Percentiles rank a stretch among this genome's conserved stretches.
Conservation (phyloP, 2,113 vertebrate genomes). For the Ceuthmochares aereus region DNA sequence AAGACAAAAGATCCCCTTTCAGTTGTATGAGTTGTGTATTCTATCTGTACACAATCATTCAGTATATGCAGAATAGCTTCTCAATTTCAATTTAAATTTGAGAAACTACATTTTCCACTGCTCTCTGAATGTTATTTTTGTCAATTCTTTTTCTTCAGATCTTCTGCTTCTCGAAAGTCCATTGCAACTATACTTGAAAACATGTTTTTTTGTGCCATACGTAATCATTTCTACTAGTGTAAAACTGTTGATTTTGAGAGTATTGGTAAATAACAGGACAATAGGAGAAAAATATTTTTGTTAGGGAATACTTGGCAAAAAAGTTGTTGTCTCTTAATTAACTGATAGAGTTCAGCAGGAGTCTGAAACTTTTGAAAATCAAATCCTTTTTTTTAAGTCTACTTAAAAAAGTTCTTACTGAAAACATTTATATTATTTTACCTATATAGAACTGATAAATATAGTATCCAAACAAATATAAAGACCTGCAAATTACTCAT, state of each 20-base stretch:
- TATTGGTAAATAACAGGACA: neutral
- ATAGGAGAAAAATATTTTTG: neutral
- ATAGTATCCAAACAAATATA: neutral
- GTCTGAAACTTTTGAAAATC: neutral
- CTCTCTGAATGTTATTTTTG: neutral
- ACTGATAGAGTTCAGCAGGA: neutral
- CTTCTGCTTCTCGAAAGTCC: neutral
- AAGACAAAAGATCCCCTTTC: neutral
- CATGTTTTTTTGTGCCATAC: neutral
- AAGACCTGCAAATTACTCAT: neutral
- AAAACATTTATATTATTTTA: fast-evolving
- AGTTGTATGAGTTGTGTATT: neutral
- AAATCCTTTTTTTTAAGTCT: neutral
- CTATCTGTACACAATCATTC: neutral
- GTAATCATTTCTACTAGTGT: neutral
- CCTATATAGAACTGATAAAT: neutral
- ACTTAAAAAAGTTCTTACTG: neutral
- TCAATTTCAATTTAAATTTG: neutral
- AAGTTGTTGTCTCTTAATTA: neutral
- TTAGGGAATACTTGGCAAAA: neutral
- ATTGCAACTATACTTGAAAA: neutral
- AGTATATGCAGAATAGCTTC: neutral
- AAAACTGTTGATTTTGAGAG: neutral
- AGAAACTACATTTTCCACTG: neutral
- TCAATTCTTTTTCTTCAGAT: neutral